A percentile compares a stretch with the other conserved stretches of the same genome.
Evolutionary conservation across 2,797 vertebrate genomes (phyloP).

Genomic region (Potorous gilbertii): DNA sequence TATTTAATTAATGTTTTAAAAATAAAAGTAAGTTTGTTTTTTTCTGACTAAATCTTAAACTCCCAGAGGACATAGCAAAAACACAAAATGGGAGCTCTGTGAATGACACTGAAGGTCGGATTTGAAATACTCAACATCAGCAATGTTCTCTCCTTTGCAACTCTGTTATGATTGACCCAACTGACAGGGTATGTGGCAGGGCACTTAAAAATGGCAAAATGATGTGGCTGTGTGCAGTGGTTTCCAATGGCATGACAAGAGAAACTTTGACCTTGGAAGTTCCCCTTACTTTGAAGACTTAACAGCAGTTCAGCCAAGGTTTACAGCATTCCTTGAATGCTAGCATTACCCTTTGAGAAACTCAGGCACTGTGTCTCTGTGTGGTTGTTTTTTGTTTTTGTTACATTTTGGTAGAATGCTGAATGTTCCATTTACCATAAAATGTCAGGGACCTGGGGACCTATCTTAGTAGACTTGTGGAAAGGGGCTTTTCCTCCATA

Average conservation of each 20-base stretch:
- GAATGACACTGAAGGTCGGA: background rate
- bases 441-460: background rate
- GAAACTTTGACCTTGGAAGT: background rate
- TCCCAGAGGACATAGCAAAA: background rate
- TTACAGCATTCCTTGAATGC: background rate
- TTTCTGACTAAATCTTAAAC: background rate
- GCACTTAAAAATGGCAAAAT: background rate
- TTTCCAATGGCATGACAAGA: background rate
- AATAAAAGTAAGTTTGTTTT: background rate
- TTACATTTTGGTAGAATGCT: background rate
- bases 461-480: background rate
- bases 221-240: background rate
- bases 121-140: background rate
- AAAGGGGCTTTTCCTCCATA: background rate
- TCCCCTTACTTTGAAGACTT: background rate
- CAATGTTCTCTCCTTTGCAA: background rate
- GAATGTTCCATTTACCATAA: background rate
- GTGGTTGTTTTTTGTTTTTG: background rate
- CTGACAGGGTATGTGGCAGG: background rate
- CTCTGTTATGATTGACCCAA: background rate
- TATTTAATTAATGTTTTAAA: background rate
- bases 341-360: background rate
- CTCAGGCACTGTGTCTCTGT: background rate
- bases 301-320: background rate
- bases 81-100: background rate